phyloP scores from a whole-genome alignment of 2,797 vertebrate genomes.

The Vultur gryphus region DNA sequence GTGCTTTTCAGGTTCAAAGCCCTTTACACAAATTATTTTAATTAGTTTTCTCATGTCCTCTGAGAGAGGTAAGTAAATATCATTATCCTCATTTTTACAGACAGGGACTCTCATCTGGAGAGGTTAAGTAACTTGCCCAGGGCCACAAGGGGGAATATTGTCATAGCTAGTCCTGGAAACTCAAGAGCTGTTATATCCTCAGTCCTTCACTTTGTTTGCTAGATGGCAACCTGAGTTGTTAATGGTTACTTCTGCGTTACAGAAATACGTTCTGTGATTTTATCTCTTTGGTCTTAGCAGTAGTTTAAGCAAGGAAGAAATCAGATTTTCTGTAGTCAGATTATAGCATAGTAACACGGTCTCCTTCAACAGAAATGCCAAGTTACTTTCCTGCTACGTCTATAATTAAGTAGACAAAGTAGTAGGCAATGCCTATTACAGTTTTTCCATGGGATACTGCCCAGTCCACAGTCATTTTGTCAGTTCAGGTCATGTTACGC shows the following conservation, averaged over 20 bases:
- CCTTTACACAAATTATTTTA: slow-evolving; percentile 44
- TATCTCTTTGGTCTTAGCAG: neutral
- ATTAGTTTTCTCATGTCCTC: slow-evolving; percentile 44
- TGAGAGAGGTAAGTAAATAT: slow-evolving; percentile 48
- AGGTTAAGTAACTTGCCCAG: slow-evolving; percentile 45
- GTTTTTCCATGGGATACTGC: neutral
- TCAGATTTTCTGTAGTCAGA: neutral
- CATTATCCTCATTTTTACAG: slow-evolving; percentile 46
- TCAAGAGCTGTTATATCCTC: neutral
- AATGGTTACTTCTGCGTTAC: neutral
- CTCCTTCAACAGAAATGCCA: neutral
- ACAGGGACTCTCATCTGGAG: slow-evolving; percentile 13
- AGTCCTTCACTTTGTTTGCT: neutral
- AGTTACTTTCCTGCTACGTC: neutral
- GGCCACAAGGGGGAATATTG: neutral
- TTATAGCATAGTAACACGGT: neutral
- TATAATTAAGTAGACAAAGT: neutral
- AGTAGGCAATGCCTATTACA: neutral
- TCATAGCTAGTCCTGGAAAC: neutral
- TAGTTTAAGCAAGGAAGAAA: neutral
- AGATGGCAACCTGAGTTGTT: neutral
- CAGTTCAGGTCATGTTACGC: neutral
- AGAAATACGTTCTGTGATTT: neutral
- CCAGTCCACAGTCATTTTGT: neutral
- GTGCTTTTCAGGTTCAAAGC: slow-evolving; percentile 40